phyloP scores from a whole-genome alignment of 1,140 invertebrate species.

The Cydia fagiglandana region DNA sequence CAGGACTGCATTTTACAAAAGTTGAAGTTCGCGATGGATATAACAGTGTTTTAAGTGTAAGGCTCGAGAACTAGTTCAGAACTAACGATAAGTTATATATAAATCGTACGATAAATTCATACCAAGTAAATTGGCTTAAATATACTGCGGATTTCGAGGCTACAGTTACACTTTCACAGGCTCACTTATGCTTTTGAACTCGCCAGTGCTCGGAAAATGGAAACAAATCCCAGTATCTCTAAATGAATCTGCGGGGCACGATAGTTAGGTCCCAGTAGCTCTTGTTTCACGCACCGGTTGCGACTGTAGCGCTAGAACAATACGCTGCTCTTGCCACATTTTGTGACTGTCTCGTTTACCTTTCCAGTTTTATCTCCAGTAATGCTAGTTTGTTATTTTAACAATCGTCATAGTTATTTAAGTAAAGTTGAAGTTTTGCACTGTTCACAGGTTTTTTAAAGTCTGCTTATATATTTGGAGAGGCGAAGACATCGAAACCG shows the following conservation, averaged over 20 bases:
- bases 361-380: slow-evolving; percentile 2
- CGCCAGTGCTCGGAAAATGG: neutral
- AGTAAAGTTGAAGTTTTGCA: neutral
- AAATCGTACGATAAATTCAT: too few species aligned
- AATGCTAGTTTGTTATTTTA: neutral
- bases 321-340: slow-evolving; percentile 40
- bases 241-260: slow-evolving; percentile 62
- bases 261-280: slow-evolving; percentile 59
- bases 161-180: neutral
- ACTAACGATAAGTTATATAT: too few species aligned
- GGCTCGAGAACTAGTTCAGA: too few species aligned
- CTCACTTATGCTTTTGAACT: neutral
- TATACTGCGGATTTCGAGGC: neutral
- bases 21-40: too few species aligned
- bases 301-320: slow-evolving; percentile 54
- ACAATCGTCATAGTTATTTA: neutral
- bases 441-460: too few species aligned
- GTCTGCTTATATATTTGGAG: too few species aligned
- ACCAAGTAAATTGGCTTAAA: neutral
- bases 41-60: too few species aligned
- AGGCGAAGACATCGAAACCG: too few species aligned
- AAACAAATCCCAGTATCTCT: slow-evolving; percentile 45
- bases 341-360: slow-evolving; percentile 12
- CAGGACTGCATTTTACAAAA: too few species aligned
- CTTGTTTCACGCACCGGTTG: slow-evolving; percentile 67